Base-by-base conservation (phyloP, 2,888 invertebrate species). In the Himalopsyche kuldschensis region DNA sequence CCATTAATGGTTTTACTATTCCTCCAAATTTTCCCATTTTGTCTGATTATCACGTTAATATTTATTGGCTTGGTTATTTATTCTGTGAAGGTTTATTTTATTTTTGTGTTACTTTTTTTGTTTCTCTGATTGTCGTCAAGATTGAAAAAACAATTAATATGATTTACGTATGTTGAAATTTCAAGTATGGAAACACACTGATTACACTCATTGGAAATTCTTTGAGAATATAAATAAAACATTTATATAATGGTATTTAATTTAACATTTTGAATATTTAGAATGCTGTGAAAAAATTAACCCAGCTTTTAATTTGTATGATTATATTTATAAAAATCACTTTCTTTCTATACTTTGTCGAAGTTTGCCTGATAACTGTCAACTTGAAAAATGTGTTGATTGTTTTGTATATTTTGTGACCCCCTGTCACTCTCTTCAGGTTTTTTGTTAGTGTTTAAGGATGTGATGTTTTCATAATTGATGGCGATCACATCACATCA, bases 381-480 rank as follows among this genome's bases (percentile, higher is more conserved):
- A 41, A 46, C n/a, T 77, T 17, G 4, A 41, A 15, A 41, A 41
- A 41, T 27, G 41, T 77, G 77, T 41, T 77, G 41, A 77, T 77
- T 69, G 69, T 69, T 69, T 69, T 69, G 69, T 69, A 69, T 69
- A 69, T 69, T 69, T 69, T 69, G 69, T 69, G 69, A 27, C 69
- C 30, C 10, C 27, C 3, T 3, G 69, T 69, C 69, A 69, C 69
- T 69, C 30, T 69, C 69, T 69, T 69, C 69, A 11, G 30, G 30
- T 27, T 69, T n/a, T 69, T 75, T 30, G 30, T 35, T 41, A 77
- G 77, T 46, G 35, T 77, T 41, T 77, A 77, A 69, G 69, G 30
- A 77, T 77, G 24, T 17, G 17, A 77, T 77, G 41, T 77, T 77
- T 77, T 77, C 76, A 32, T 77, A 35, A 17, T 77, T 77, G 77